These are phyloP conservation scores for Pterocles burchelli DNA, from an alignment of 2,113 vertebrate genomes.

Conservation along the genomic window DNA sequence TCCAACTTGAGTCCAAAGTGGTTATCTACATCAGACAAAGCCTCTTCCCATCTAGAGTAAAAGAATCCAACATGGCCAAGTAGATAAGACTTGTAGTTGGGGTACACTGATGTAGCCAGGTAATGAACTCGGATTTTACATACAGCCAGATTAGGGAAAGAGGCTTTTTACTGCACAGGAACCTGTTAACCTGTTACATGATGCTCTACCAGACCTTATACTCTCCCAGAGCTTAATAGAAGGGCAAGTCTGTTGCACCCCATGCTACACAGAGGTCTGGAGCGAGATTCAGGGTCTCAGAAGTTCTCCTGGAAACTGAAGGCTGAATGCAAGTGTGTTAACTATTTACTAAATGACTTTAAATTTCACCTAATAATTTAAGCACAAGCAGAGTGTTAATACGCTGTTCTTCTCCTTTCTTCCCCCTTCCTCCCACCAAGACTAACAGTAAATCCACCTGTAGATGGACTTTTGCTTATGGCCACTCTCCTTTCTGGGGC, in stretches of 20 bases:
- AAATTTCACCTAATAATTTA: not conserved
- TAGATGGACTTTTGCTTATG: not conserved
- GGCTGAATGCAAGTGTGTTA: not conserved
- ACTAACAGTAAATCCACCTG: not conserved
- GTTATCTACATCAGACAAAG: not conserved
- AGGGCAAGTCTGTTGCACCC: not conserved
- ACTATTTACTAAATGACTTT: not conserved
- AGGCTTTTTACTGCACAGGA: not conserved
- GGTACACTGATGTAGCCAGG: not conserved
- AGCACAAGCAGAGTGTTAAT: not conserved
- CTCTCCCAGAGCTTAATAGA: not conserved
- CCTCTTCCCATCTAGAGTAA: not conserved
- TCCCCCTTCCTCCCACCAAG: not conserved
- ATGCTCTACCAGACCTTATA: not conserved
- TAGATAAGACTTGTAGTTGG: not conserved
- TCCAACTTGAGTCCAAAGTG: not conserved
- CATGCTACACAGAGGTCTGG: not conserved
- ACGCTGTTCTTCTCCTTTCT: not conserved
- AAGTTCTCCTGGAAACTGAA: not conserved
- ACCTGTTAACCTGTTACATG: not conserved
- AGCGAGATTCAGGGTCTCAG: not conserved
- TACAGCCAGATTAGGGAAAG: not conserved
- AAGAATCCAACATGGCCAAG: not conserved
- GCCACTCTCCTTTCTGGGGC: not conserved
- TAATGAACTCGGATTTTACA: constrained; percentile 4